Percentiles rank a stretch among this genome's conserved stretches.
Evolutionary conservation across 2,888 invertebrate genomes (phyloP).

Genomic region (Cryptocephalus moraei): DNA sequence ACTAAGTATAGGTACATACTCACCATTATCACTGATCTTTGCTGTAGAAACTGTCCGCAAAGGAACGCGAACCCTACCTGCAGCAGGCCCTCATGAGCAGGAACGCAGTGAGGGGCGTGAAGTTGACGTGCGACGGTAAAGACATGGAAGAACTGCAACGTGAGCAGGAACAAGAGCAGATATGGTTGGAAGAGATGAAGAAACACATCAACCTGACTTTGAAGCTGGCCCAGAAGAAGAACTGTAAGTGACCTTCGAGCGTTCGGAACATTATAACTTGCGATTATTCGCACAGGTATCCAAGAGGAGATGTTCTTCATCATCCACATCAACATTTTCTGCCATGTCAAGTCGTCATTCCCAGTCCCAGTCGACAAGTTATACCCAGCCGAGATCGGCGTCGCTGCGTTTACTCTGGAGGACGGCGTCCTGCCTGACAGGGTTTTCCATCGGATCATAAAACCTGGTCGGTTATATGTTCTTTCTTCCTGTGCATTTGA

Average conservation of each 20-base stretch:
- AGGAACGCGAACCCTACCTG: conserved; percentile 16
- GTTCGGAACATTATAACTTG: neutral
- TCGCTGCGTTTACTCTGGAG: conserved; percentile 20
- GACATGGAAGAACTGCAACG: conserved; percentile 17
- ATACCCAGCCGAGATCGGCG: conserved; percentile 23
- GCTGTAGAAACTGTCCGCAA: conserved; percentile 13
- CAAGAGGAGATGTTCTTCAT: conserved; percentile 20
- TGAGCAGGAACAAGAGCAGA: conserved; percentile 10
- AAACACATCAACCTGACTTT: conserved; percentile 13
- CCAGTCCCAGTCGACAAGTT: conserved; percentile 10
- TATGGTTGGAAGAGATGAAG: conserved; percentile 16
- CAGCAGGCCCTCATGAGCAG: conserved; percentile 11
- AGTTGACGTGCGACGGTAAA: conserved; percentile 18
- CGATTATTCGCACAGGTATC: conserved; percentile 9
- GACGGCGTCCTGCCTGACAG: conserved; percentile 21
- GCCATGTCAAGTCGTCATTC: conserved; percentile 10
- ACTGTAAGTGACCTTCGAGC: conserved; percentile 1
- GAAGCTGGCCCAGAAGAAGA: conserved; percentile 8
- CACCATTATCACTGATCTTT: too few species aligned
- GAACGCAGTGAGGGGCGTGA: conserved; percentile 7
- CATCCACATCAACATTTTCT: conserved; percentile 24
- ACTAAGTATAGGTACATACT: too few species aligned
- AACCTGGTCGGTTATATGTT: conserved; percentile 18
- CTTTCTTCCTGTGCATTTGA: neutral
- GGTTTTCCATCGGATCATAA: conserved; percentile 20